Evolutionary conservation across 2,888 invertebrate genomes (phyloP).

Genomic region (Elmis aenea): DNA sequence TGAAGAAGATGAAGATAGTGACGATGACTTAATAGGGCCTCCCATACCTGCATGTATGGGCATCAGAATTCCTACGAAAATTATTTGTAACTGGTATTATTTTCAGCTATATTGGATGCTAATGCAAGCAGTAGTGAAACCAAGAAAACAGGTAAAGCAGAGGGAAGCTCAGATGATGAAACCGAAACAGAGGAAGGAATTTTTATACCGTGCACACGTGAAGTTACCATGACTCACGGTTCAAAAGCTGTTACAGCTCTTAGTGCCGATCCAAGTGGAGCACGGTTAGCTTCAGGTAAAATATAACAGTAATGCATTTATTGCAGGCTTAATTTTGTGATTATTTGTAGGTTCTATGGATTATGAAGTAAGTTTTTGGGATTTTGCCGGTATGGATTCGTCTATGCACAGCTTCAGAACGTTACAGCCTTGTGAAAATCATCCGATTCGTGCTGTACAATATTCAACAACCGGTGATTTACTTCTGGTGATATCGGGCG

Average conservation of each 20-base stretch:
- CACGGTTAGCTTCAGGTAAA: constrained; percentile 57
- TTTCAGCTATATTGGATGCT: no score
- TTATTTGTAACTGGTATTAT: no score
- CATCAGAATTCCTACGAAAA: no score
- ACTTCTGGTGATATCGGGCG: constrained; percentile 87
- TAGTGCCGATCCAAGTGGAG: constrained; percentile 90
- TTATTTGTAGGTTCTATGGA: constrained; percentile 77
- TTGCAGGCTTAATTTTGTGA: background rate
- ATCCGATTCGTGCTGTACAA: constrained; percentile 84
- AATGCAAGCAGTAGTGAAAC: no score
- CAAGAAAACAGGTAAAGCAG: constrained; percentile 27
- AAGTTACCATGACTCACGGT: constrained; percentile 86
- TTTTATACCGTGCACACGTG: constrained; percentile 69
- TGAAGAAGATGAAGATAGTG: constrained; percentile 41
- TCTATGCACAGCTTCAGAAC: constrained; percentile 86
- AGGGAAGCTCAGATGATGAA: constrained; percentile 29
- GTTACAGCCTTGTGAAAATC: constrained; percentile 92
- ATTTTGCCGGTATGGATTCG: constrained; percentile 97
- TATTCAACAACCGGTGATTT: constrained; percentile 94
- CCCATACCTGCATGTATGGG: constrained; percentile 56
- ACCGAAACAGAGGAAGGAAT: constrained; percentile 45
- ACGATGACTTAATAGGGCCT: constrained; percentile 60
- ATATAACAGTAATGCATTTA: background rate
- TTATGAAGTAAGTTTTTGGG: constrained; percentile 96
- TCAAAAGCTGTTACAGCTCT: constrained; percentile 84